Percentiles rank a stretch among this genome's conserved stretches.
Conservation (phyloP, 2,888 invertebrate genomes). For the Caenorhabditis japonica region DNA sequence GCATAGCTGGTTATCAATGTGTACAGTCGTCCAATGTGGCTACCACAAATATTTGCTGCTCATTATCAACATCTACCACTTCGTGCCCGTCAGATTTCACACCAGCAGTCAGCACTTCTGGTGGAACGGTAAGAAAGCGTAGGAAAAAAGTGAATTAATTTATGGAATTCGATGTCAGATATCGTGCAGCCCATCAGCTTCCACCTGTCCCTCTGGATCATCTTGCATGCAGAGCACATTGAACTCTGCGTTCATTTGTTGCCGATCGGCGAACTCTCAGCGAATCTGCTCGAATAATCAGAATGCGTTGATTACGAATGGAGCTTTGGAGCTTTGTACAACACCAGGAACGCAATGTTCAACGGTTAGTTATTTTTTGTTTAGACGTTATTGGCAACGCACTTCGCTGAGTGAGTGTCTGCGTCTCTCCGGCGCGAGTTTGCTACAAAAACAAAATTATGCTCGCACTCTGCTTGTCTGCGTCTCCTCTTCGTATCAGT, state of each 20-base stretch:
- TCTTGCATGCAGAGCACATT: slow-evolving; percentile 63
- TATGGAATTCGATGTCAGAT: slow-evolving; percentile 20
- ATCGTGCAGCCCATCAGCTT: slow-evolving; percentile 36
- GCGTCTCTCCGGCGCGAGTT: too few relatives aligned
- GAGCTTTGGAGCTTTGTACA: slow-evolving; percentile 68
- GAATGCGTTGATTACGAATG: slow-evolving; percentile 69
- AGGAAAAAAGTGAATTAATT: too few relatives aligned
- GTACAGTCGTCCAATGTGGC: slow-evolving; percentile 54
- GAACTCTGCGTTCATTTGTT: slow-evolving; percentile 53
- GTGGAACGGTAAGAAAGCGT: slow-evolving; percentile 57
- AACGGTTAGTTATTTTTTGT: slow-evolving; percentile 17
- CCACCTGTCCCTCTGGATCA: slow-evolving; percentile 64
- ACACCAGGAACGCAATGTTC: slow-evolving; percentile 70
- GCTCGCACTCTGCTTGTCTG: too few relatives aligned
- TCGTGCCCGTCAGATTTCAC: slow-evolving; percentile 70
- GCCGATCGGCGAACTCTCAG: slow-evolving; percentile 48
- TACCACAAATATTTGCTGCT: slow-evolving; percentile 64
- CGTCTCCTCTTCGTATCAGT: too few relatives aligned
- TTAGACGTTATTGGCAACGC: slow-evolving; percentile 43
- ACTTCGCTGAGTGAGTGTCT: too few relatives aligned
- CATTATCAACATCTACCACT: slow-evolving; percentile 51
- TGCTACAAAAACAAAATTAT: not conserved
- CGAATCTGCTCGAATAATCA: slow-evolving; percentile 72
- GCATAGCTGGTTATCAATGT: slow-evolving; percentile 61
- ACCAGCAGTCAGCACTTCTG: slow-evolving; percentile 56